Base-by-base conservation (phyloP, 2,888 invertebrate genomes). In the Platynereis dumerilii region DNA sequence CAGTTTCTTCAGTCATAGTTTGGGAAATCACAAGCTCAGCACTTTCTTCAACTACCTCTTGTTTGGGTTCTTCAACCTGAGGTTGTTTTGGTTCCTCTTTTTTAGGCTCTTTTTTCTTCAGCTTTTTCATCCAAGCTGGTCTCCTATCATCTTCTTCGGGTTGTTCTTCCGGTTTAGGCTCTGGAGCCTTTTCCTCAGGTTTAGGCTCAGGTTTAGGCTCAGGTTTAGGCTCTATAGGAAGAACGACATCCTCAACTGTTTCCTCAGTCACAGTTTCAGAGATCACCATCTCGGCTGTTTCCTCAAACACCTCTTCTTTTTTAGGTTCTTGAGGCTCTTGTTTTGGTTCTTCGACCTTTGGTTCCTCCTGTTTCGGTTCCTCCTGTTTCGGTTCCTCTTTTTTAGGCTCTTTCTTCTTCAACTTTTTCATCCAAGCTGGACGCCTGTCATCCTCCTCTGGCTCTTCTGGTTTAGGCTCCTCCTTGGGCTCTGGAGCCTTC, bases 361-460 rank as follows among this genome's bases (percentile, higher is more conserved):
- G 59, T 53, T 48, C 48, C 53, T 60, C 60, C 5, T 48, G 48
- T 34, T 60, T 60, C 34, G 34, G 34, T 12, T 34, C 34, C 34
- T 34, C 34, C 17, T 17, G 10, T n/a, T n/a, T n/a, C n/a, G n/a
- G 59, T 53, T 48, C 48, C 53, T 60, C 60, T 20, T 48, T 48
- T 34, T 60, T 60, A n/a, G n/a, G n/a, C n/a, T n/a, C n/a, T 24
- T 52, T 24, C 24, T 7, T 26, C 24, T 55, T 24, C 12, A 27
- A 10, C 5, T 27, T 45, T 59, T 45, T 42, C 44, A 45, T 2
- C 20, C 39, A 39, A 52, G 60, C 12, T 28, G 7, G 15, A 12
- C 34, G 34, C 34, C 34, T 34, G 34, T 34, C 42, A 12, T 59
- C 42, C 44, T 59, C 59, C 45, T 59, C 28, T 12, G 57, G 57